These are phyloP conservation scores for Bolborhynchus lineola DNA, from an alignment of 2,113 vertebrate species.

Conservation along the genomic window DNA sequence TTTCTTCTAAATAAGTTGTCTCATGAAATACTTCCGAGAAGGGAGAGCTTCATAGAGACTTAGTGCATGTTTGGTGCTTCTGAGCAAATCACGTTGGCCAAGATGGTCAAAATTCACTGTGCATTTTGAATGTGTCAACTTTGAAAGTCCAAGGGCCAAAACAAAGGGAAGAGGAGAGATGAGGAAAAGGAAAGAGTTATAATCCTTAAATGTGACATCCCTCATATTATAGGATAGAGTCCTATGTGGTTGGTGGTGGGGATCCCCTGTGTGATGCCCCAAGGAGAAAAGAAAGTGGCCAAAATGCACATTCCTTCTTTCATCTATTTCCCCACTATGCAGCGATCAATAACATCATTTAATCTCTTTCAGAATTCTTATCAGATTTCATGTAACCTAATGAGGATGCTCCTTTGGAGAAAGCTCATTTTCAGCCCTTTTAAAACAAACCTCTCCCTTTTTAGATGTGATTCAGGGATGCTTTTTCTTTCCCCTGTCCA, in stretches of 20 bases:
- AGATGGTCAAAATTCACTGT: background rate
- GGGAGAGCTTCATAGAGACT: background rate
- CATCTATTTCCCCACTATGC: background rate
- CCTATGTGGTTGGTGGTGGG: accelerated
- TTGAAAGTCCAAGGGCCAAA: background rate
- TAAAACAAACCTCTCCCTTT: background rate
- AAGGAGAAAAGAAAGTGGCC: background rate
- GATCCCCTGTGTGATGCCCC: background rate
- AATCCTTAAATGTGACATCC: background rate
- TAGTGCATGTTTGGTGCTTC: accelerated
- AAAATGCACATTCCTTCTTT: background rate
- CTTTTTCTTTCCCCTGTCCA: background rate
- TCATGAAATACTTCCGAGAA: background rate
- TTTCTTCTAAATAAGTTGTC: background rate
- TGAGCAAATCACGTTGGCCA: background rate
- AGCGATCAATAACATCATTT: background rate
- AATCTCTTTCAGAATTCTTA: background rate
- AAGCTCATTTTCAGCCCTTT: background rate
- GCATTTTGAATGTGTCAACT: background rate
- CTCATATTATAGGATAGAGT: accelerated
- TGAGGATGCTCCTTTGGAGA: background rate
- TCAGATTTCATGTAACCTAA: background rate
- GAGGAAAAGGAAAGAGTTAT: background rate
- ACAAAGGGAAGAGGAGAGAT: background rate
- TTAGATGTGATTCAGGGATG: accelerated